These are phyloP conservation scores for Leptinotarsa lineolata DNA, from an alignment of 1,140 invertebrate genomes.

Conservation along the genomic window DNA sequence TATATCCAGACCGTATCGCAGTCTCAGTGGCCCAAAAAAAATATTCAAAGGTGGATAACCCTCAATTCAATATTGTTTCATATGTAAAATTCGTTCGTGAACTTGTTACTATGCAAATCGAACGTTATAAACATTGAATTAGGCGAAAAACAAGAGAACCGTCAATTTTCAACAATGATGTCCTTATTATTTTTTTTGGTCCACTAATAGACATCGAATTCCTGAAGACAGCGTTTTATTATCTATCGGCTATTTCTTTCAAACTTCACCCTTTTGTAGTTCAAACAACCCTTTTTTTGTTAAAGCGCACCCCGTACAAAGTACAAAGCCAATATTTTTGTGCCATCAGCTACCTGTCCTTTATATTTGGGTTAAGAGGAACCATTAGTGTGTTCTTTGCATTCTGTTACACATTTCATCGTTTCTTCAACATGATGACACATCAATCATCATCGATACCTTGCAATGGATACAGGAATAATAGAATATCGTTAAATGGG, in stretches of 20 bases:
- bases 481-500: constrained; percentile 5
- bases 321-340: constrained; percentile 1
- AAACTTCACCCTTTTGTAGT: constrained; percentile 3
- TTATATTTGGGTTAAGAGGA: constrained; percentile 6
- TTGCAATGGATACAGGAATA: neutral
- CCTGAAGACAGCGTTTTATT: neutral
- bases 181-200: neutral
- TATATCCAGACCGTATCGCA: neutral
- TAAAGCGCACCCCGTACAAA: neutral
- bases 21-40: neutral
- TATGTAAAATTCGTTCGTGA: too few species aligned
- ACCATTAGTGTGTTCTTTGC: constrained; percentile 2
- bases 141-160: too few species aligned
- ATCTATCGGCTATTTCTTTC: neutral
- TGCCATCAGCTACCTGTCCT: neutral
- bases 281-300: constrained; percentile 8
- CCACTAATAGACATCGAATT: neutral
- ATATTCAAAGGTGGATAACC: too few species aligned
- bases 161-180: too few species aligned
- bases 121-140: too few species aligned
- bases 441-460: constrained; percentile 8
- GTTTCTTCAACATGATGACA: neutral
- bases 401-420: constrained; percentile 5
- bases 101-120: too few species aligned
- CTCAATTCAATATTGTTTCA: too few species aligned